Evolutionary conservation across 2,113 vertebrate genomes (phyloP).

Genomic region (Pionites leucogaster): DNA sequence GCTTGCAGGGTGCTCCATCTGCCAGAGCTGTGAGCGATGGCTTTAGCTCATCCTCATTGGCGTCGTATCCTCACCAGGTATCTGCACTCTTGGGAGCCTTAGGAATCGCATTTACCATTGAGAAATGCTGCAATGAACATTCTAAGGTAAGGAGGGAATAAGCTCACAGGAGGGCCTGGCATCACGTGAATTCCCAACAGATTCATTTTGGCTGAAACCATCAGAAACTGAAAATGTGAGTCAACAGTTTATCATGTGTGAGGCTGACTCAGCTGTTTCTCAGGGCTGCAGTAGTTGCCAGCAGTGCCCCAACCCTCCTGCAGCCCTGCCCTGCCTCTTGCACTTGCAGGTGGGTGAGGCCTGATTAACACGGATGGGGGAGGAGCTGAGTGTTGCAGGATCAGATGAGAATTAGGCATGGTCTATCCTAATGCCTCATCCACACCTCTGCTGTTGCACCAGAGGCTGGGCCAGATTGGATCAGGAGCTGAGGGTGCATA

Average conservation of each 20-base stretch:
- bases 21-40: neutral
- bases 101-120: neutral
- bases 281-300: neutral
- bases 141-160: neutral
- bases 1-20: neutral
- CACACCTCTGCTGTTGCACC: neutral
- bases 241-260: fast-evolving
- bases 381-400: neutral
- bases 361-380: neutral
- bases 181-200: neutral
- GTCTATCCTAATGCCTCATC: neutral
- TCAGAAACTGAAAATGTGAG: neutral
- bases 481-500: fast-evolving
- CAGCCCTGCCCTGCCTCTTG: neutral
- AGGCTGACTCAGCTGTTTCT: neutral
- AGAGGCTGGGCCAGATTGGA: neutral
- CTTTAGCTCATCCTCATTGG: neutral
- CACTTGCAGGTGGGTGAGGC: neutral
- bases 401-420: neutral
- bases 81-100: neutral
- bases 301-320: neutral
- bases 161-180: neutral
- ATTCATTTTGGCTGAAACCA: neutral
- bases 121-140: neutral
- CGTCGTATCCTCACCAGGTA: neutral